These are phyloP conservation scores for Strongylocentrotus purpuratus DNA, from an alignment of 35 echinoderm and acorn worm genomes.

Conservation along the genomic window DNA sequence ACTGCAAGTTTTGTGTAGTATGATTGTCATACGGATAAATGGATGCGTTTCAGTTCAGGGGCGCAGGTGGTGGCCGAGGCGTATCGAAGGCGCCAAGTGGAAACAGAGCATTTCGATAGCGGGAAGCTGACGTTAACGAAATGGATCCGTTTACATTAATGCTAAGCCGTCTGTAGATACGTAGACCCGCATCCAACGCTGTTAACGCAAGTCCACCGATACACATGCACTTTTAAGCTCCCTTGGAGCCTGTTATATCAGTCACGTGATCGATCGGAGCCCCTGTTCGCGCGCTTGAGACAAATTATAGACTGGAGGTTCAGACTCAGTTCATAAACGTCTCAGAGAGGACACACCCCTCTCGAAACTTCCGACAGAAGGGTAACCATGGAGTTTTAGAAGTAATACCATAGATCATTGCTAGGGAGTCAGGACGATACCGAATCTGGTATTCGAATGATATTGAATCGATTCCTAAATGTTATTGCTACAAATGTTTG, in stretches of 20 bases:
- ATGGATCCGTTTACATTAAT: constrained; percentile 22
- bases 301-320: neutral
- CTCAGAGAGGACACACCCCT: neutral
- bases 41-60: constrained; percentile 7
- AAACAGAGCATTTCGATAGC: neutral
- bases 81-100: neutral
- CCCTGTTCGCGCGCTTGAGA: neutral
- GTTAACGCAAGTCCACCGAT: constrained; percentile 39
- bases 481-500: neutral
- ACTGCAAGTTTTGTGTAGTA: neutral
- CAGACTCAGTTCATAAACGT: neutral
- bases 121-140: constrained; percentile 25
- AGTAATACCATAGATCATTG: neutral
- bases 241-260: constrained; percentile 41
- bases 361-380: neutral
- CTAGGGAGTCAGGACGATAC: neutral
- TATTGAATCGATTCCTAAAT: neutral
- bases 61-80: neutral
- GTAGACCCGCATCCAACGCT: neutral
- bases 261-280: constrained; percentile 26
- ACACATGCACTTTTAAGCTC: constrained; percentile 41
- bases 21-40: neutral
- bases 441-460: neutral
- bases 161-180: neutral
- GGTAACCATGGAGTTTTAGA: neutral